These are phyloP conservation scores for Dromaius novaehollandiae DNA, from an alignment of 2,113 vertebrate genomes.

Conservation along the genomic window DNA sequence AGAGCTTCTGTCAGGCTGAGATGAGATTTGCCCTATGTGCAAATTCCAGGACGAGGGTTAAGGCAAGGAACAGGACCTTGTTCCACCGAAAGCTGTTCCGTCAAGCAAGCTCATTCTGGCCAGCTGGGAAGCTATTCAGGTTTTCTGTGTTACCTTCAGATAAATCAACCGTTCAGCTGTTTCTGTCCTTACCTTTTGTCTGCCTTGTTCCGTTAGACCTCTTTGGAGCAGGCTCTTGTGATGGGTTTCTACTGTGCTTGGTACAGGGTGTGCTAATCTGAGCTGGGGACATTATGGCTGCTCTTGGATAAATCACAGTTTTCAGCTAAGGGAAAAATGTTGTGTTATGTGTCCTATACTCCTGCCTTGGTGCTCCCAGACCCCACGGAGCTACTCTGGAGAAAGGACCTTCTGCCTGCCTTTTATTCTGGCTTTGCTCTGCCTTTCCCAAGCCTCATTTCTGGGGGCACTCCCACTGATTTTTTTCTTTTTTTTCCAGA, in stretches of 20 bases:
- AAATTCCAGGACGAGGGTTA: not conserved
- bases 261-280: not conserved
- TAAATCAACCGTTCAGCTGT: not conserved
- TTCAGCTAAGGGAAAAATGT: not conserved
- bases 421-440: not conserved
- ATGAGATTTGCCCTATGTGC: not conserved
- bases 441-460: not conserved
- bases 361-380: not conserved
- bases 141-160: not conserved
- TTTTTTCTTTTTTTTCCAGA: not conserved
- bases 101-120: not conserved
- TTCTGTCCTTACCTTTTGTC: not conserved
- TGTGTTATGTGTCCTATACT: not conserved
- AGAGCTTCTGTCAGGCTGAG: constrained; percentile 9
- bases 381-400: not conserved
- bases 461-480: not conserved
- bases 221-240: not conserved
- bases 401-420: not conserved
- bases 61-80: not conserved
- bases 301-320: not conserved
- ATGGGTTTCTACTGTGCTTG: not conserved
- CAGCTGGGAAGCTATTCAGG: not conserved
- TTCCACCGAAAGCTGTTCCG: not conserved
- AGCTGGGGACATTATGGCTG: not conserved
- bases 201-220: not conserved